phyloP scores from a whole-genome alignment of 2,113 vertebrate species.

The Bubo blakistoni region DNA sequence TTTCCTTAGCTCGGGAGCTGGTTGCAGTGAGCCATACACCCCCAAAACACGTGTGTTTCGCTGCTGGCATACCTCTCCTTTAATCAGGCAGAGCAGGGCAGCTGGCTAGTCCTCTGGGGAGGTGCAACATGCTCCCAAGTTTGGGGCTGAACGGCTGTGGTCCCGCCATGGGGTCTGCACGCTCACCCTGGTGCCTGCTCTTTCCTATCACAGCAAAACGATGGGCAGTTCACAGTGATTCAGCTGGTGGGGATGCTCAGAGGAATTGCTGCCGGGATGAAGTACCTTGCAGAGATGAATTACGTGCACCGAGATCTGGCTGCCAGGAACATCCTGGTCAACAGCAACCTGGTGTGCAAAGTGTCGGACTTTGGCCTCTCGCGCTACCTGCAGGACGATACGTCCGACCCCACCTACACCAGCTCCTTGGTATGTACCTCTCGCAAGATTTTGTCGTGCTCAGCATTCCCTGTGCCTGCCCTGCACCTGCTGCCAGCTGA shows the following conservation, averaged over 20 bases:
- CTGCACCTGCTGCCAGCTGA: neutral
- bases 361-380: constrained; percentile 97
- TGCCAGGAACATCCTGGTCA: constrained; percentile 96
- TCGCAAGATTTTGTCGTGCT: fast-evolving
- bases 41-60: neutral
- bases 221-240: constrained; percentile 97
- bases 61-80: neutral
- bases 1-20: neutral
- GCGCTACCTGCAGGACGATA: constrained; percentile 95
- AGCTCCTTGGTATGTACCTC: constrained; percentile 89
- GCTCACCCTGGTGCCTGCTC: neutral
- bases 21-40: fast-evolving
- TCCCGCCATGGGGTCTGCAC: fast-evolving
- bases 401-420: constrained; percentile 96
- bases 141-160: neutral
- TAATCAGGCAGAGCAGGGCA: neutral
- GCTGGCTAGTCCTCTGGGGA: neutral
- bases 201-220: constrained; percentile 85
- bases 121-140: neutral
- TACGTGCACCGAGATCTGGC: constrained; percentile 96
- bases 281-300: constrained; percentile 97
- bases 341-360: constrained; percentile 98
- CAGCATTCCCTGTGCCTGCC: neutral
- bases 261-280: constrained; percentile 96
- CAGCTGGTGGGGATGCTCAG: constrained; percentile 98